These are phyloP conservation scores for Colletes latitarsis DNA, from an alignment of 1,140 invertebrate species.

Conservation along the genomic window DNA sequence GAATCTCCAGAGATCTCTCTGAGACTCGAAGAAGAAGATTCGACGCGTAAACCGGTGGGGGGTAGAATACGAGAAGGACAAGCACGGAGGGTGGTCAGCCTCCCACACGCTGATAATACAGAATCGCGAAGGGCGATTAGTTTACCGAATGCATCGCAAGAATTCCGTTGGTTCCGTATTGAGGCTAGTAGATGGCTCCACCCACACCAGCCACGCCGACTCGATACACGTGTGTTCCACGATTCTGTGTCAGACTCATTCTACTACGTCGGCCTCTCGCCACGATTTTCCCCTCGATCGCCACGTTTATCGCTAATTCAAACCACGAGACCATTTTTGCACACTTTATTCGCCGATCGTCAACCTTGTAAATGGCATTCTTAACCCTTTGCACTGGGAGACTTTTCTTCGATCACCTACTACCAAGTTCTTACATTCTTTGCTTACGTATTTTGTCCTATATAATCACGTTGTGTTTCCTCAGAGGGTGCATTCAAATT, in stretches of 20 bases:
- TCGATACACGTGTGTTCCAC: constrained; percentile 16
- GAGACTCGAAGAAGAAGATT: too few species aligned
- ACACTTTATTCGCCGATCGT: too few species aligned
- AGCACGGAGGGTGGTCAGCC: background rate
- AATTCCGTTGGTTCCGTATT: constrained; percentile 28
- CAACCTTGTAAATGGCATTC: too few species aligned
- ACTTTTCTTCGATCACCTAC: too few species aligned
- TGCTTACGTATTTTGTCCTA: too few species aligned
- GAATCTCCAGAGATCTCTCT: too few species aligned
- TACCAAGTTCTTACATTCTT: too few species aligned
- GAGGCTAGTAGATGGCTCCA: constrained; percentile 61
- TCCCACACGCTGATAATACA: constrained; percentile 38
- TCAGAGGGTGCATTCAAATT: too few species aligned
- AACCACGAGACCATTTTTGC: too few species aligned
- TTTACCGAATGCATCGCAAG: constrained; percentile 48
- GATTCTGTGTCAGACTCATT: background rate
- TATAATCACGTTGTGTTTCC: too few species aligned
- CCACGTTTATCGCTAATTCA: too few species aligned
- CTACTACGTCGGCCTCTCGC: constrained; percentile 16
- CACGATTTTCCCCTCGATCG: background rate
- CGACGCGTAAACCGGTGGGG: background rate
- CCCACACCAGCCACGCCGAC: constrained; percentile 9
- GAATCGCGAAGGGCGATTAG: constrained; percentile 29
- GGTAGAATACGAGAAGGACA: background rate
- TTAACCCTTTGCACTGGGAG: too few species aligned